A percentile compares a stretch with the other conserved stretches of the same genome.
Conservation (phyloP, 2,888 invertebrate genomes). For the Zygaena filipendulae region DNA sequence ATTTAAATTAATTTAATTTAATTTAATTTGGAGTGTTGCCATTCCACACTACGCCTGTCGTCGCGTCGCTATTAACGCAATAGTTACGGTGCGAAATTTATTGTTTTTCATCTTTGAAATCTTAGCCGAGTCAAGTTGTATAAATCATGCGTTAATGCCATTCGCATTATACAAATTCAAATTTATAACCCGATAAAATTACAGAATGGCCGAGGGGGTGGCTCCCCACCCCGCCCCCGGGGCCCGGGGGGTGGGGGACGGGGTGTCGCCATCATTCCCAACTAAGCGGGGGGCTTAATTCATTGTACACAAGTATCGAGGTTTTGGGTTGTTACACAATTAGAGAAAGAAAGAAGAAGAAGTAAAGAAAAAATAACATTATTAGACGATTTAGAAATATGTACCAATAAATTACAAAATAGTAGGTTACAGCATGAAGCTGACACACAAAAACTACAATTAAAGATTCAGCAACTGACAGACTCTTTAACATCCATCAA, state of each 20-base stretch:
- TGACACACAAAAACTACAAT: no score
- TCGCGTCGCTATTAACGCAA: constrained; percentile 49
- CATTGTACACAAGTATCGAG: constrained; percentile 27
- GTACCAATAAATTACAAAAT: no score
- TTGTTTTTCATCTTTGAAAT: constrained; percentile 70
- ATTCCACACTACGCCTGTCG: constrained; percentile 28
- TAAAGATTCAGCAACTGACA: no score
- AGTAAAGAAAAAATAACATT: no score
- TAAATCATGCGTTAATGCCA: constrained; percentile 67
- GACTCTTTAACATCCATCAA: no score
- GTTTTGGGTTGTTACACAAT: neutral
- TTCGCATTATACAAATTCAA: constrained; percentile 67
- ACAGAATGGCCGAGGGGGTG: constrained; percentile 54
- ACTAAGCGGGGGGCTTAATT: constrained; percentile 58
- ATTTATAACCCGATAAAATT: constrained; percentile 71
- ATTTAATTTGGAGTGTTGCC: no score
- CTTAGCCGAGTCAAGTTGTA: constrained; percentile 67
- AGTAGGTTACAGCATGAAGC: no score
- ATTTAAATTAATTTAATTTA: no score
- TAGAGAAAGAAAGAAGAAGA: neutral
- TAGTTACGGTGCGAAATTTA: constrained; percentile 65
- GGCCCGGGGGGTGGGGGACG: constrained; percentile 24
- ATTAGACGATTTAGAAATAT: no score
- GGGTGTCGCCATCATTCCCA: constrained; percentile 31
- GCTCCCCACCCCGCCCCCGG: constrained; percentile 23